A percentile compares a stretch with the other conserved stretches of the same genome.
Evolutionary conservation across 2,888 invertebrate genomes (phyloP).

Genomic region (Enchytraeus crypticus): DNA sequence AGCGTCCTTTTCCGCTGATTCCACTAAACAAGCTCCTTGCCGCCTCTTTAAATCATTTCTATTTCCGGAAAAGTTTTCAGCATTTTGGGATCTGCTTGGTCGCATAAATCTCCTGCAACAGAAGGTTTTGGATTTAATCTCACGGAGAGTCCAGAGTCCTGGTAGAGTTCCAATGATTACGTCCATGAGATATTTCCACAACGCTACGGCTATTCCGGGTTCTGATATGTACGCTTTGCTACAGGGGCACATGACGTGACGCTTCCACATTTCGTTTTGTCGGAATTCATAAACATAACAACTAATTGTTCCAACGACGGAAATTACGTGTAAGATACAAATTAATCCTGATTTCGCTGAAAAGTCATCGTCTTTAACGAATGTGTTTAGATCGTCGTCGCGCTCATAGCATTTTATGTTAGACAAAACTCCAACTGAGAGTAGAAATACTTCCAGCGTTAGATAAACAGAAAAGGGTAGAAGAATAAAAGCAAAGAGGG

Average conservation of each 20-base stretch:
- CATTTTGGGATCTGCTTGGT: no score
- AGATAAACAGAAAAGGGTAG: no score
- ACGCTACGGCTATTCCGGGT: conserved; percentile 78
- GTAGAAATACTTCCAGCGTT: conserved; percentile 87
- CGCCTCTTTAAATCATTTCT: no score
- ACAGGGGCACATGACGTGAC: conserved; percentile 71
- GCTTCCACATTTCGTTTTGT: conserved; percentile 78
- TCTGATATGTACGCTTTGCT: not conserved
- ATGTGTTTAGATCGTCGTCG: conserved; percentile 61
- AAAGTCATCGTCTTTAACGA: conserved; percentile 83
- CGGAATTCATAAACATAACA: conserved; percentile 90
- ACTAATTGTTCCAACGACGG: conserved; percentile 80
- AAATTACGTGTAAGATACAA: conserved; percentile 87
- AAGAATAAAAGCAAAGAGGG: no score
- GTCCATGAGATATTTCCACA: conserved; percentile 91
- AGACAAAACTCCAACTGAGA: conserved; percentile 89
- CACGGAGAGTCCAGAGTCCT: conserved; percentile 93
- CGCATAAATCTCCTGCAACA: no score
- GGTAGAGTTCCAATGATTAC: conserved; percentile 93
- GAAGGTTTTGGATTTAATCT: no score
- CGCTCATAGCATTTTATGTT: no score
- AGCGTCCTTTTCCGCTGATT: no score
- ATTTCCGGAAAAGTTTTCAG: no score
- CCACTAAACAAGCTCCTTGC: no score
- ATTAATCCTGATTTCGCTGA: conserved; percentile 97